Percentiles rank a stretch among this genome's conserved stretches.
Conservation (phyloP, 1,140 invertebrate species). For the Zaprionus africanus region DNA sequence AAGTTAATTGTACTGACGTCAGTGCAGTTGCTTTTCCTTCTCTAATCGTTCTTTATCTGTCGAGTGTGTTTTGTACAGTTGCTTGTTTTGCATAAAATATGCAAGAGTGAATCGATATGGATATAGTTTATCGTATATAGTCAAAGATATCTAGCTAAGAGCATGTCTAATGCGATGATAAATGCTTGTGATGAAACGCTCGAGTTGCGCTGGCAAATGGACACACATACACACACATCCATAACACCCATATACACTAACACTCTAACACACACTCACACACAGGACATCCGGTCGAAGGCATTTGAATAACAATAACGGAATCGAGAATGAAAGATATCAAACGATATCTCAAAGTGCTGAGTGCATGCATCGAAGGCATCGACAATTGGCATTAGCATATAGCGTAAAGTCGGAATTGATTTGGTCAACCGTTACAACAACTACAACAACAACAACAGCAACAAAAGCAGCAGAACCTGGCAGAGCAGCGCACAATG, state of each 20-base stretch:
- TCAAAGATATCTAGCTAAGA: constrained; percentile 34
- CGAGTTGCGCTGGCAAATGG: constrained; percentile 45
- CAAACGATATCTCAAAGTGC: constrained; percentile 53
- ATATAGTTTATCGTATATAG: constrained; percentile 19
- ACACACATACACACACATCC: not conserved
- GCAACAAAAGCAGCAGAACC: not conserved
- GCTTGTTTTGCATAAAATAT: constrained; percentile 60
- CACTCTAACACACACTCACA: constrained; percentile 24
- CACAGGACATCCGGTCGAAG: constrained; percentile 58
- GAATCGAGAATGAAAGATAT: constrained; percentile 24
- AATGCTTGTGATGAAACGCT: constrained; percentile 78
- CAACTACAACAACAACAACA: constrained; percentile 44
- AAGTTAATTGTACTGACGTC: not conserved
- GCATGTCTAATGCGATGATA: constrained; percentile 76
- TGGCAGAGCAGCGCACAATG: constrained; percentile 34
- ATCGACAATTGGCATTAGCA: constrained; percentile 43
- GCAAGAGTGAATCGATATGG: constrained; percentile 4
- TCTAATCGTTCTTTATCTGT: too few relatives aligned
- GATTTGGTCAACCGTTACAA: constrained; percentile 79
- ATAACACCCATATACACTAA: constrained; percentile 3
- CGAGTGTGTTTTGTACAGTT: not conserved
- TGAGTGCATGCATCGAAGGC: constrained; percentile 29
- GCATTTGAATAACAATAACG: constrained; percentile 78
- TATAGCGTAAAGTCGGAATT: constrained; percentile 51
- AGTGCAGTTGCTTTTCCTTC: not conserved